Evolutionary conservation across 2,797 vertebrate genomes (phyloP), one percentile per base, ranked within the genome.

Genomic region (Peromyscus nudipes): DNA sequence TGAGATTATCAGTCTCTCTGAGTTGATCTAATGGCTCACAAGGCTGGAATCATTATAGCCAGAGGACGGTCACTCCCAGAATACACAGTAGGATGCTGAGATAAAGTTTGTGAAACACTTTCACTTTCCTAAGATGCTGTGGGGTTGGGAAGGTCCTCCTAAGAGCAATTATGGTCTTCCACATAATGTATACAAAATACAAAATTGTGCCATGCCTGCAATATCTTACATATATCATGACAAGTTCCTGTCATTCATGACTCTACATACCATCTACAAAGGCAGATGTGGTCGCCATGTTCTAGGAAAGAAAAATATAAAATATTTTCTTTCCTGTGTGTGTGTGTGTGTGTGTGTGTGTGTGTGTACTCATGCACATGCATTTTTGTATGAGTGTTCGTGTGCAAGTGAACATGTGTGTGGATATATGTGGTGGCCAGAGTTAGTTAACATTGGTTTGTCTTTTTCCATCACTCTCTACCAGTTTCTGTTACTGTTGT

Each of bases 261-360:
- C 2, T 97, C 75, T 57, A 98, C 95, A 92, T 79, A 81, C 46
- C 57, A 84, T 57, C 93, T 43, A 93, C 84, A 94, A 97, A 97
- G 89, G 55, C 40, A 96, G 96, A 95, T 97, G 86, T 97, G 67
- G 10, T 92, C 6, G 14, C 83, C 97, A 85, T 97, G 77, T 87
- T 96, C 95, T 97, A 43, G 97, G 76, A 92, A 96, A 89, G 88
- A 95, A 95, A 98, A 96, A 17, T 13, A 40, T 29, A 27, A 71
- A 71, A 37, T 40, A 37, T 49, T 65, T 43, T 31, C 16, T 37
- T 37, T 34, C 16, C 21, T 29, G 27, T 31, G 27, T 62, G 7
- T 17, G 21, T 37, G 40, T 37, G 23, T 43, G 7, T 57, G 49
- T 71, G 13, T 87, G 49, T 52, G 55, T 55, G 14, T 55, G 55